Evolutionary conservation across 1,140 invertebrate species (phyloP).

Genomic region (Leptoteleia sp.): DNA sequence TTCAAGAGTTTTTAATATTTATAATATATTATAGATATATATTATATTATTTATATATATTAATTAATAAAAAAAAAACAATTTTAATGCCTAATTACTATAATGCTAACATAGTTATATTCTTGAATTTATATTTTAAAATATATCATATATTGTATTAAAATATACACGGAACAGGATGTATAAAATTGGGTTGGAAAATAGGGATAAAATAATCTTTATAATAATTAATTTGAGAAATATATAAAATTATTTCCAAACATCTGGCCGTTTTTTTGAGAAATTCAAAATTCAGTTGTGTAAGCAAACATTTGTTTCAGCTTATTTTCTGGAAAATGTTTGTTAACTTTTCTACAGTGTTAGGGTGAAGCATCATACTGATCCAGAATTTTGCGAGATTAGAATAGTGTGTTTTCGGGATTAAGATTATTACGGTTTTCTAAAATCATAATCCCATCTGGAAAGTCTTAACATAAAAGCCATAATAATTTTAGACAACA

Average conservation of each 20-base stretch:
- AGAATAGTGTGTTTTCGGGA: slow-evolving; percentile 17
- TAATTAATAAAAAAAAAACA: too few relatives aligned
- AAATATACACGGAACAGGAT: too few relatives aligned
- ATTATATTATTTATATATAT: too few relatives aligned
- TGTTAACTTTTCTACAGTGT: slow-evolving; percentile 5
- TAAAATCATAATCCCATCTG: slow-evolving; percentile 70
- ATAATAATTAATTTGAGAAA: background rate
- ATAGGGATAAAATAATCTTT: background rate
- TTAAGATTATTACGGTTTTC: slow-evolving; percentile 38
- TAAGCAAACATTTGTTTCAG: slow-evolving; percentile 45
- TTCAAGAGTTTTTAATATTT: too few relatives aligned
- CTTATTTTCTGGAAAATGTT: slow-evolving; percentile 22
- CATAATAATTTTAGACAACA: slow-evolving; percentile 17
- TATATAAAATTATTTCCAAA: background rate
- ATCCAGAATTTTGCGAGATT: slow-evolving; percentile 32
- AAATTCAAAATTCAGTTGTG: background rate
- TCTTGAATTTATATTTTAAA: too few relatives aligned
- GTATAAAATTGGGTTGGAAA: too few relatives aligned
- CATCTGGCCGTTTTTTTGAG: slow-evolving; percentile 7
- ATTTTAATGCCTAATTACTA: too few relatives aligned
- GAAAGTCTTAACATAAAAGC: slow-evolving; percentile 73
- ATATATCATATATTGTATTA: too few relatives aligned
- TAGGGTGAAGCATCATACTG: slow-evolving; percentile 3
- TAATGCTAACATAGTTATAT: too few relatives aligned
- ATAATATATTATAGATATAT: too few relatives aligned